Evolutionary conservation across 2,113 vertebrate genomes (phyloP).

Genomic region (Pelodiscus sinensis): DNA sequence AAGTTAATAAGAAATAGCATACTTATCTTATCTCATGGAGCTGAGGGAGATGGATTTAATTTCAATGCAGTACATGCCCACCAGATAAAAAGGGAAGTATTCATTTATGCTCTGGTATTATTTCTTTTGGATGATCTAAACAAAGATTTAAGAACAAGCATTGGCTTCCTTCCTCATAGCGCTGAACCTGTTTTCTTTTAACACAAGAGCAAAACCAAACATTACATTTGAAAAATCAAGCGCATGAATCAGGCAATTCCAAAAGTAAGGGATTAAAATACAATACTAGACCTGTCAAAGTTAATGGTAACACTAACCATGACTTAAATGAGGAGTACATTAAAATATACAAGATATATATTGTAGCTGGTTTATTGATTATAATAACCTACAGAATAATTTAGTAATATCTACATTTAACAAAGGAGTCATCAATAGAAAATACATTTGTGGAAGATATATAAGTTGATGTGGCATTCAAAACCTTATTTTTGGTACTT

Average conservation of each 20-base stretch:
- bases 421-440: background rate
- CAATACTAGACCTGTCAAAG: conserved; percentile 32
- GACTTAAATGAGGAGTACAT: conserved; percentile 16
- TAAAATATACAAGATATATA: background rate
- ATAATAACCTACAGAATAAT: background rate
- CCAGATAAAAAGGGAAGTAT: conserved; percentile 58
- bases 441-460: conserved; percentile 9
- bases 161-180: conserved; percentile 64
- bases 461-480: conserved; percentile 22
- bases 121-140: conserved; percentile 69
- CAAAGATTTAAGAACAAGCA: conserved; percentile 62
- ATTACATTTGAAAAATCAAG: conserved; percentile 39
- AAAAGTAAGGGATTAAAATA: conserved; percentile 48
- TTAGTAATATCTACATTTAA: conserved; percentile 25
- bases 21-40: conserved; percentile 17
- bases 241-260: conserved; percentile 36
- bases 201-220: conserved; percentile 60
- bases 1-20: conserved; percentile 38
- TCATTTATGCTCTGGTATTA: conserved; percentile 46
- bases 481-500: background rate
- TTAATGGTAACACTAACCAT: conserved; percentile 45
- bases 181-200: conserved; percentile 64
- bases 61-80: conserved; percentile 27
- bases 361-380: conserved; percentile 8
- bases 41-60: conserved; percentile 44